Base-by-base conservation (phyloP, 2,113 vertebrate genomes). In the Phrynosoma blainvillii region DNA sequence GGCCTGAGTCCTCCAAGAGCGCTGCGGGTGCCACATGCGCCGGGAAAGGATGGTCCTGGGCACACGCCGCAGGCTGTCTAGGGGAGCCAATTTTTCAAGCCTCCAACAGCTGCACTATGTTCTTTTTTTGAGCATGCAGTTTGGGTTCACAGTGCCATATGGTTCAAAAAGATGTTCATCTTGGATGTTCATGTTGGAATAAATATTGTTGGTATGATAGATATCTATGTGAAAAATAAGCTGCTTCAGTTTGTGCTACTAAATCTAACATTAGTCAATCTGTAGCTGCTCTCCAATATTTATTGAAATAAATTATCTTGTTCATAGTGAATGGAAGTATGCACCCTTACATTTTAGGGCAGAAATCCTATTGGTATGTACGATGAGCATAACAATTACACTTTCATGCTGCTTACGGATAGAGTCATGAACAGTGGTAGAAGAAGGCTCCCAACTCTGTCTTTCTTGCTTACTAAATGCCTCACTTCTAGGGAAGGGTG, bases 141-240 rank as follows among this genome's bases (percentile, higher is more conserved):
- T 74, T 32, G 21, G 12, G 8, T 74, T 7, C 23, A 36, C 13
- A 23, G 18, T 0, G 1, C 65, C 62, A 77, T 84, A 0, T 23
- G 40, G 81, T 20, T 82, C 13, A 68, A 27, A 36, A 9, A n/a
- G 25, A 47, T 47, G 47, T 47, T 47, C 47, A 47, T 47, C 47
- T 47, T 47, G 23, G 59, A 90, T 92, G 86, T 91, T 76, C 65
- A 0, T 0, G 3, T 75, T 90, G 89, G 77, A 73, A 89, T 85
- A 71, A 1, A 0, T 30, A 40, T n/a, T 71, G 25, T 56, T 54
- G 62, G 5, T 59, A 36, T 80, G 1, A 3, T 42, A 9, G n/a
- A 71, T 78, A 78, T 90, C 30, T 0, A 0, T 76, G 62, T 76
- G 9, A 36, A 83, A 71, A 70, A 70, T 82, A 73, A 74, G 30